Percentiles rank a stretch among this genome's conserved stretches.
Conservation (phyloP, 2,797 vertebrate genomes). For the Onychomys torridus region DNA sequence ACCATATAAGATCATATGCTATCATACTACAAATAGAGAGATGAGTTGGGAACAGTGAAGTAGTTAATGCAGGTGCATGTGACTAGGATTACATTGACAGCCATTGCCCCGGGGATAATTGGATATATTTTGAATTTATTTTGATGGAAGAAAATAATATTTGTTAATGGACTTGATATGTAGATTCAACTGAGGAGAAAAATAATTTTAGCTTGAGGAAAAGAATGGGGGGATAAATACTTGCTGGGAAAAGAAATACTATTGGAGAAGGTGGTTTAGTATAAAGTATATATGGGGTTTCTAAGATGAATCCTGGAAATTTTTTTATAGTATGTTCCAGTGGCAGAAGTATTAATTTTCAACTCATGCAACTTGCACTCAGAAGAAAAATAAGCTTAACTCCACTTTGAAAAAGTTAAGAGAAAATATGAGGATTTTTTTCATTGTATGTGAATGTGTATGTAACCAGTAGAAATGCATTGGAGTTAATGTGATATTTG, state of each 20-base stretch:
- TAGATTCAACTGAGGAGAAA: background rate
- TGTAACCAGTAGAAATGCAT: background rate
- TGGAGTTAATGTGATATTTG: background rate
- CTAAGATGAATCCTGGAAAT: background rate
- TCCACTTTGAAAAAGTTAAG: background rate
- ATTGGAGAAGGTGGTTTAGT: background rate
- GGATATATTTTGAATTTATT: background rate
- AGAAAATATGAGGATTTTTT: background rate
- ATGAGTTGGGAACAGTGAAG: background rate
- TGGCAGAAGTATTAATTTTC: background rate
- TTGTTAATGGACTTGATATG: background rate
- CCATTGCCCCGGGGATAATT: background rate
- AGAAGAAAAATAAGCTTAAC: background rate
- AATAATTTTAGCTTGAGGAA: background rate
- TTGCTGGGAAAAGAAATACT: background rate
- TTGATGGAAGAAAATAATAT: slow-evolving; percentile 16
- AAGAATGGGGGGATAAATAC: background rate
- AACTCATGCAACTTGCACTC: background rate
- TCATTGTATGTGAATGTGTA: background rate
- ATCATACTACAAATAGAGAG: background rate
- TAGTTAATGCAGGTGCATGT: background rate
- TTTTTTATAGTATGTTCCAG: background rate
- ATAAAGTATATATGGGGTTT: background rate
- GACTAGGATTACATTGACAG: background rate
- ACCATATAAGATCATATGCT: background rate